Evolutionary conservation across 2,888 invertebrate species (phyloP), one percentile per base, ranked within the genome.

Genomic region (Augochlorella aurata): DNA sequence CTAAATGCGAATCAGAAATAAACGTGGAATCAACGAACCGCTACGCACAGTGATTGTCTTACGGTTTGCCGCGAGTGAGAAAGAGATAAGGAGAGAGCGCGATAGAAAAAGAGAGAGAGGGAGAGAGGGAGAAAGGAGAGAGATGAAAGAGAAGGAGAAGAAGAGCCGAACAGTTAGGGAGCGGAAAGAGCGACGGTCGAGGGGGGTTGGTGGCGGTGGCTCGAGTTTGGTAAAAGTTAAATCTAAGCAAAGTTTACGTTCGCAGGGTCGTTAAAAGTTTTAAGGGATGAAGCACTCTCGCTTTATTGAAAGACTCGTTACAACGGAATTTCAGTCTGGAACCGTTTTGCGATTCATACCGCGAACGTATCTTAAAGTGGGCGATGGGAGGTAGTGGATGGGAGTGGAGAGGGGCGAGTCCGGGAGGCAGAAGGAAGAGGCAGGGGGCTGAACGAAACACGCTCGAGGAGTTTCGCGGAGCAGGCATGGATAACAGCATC

Each of bases 191-290:
- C 14, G 24, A 18, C 14, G 44, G 58, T 29, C 58, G n/a, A 47
- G 45, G 67, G 18, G 38, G 29, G 24, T 14, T 8, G 49, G 18
- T 50, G 50, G 74, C 29, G 76, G 65, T 2, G 73, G 58, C 44
- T 50, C 63, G 79, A 79, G 75, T 72, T 81, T 61, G 79, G 81
- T 77, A 78, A 79, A 79, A 85, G 84, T 85, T 85, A 82, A 82
- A 84, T 84, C 82, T 84, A 84, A 84, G 84, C 84, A 79, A 84
- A 85, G 79, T 79, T 84, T 82, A 81, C 81, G 81, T 74, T 84
- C 82, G 79, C 71, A 44, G 71, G 85, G 77, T 85, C 85, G 85
- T 85, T 85, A 85, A 85, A 85, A 85, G 82, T 85, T 85, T 84
- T 77, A 75, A 82, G 78, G 83, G 82, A 85, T 85, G 80, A 85